Evolutionary conservation across 2,113 vertebrate genomes (phyloP).

Genomic region (Peucedramus taeniatus): DNA sequence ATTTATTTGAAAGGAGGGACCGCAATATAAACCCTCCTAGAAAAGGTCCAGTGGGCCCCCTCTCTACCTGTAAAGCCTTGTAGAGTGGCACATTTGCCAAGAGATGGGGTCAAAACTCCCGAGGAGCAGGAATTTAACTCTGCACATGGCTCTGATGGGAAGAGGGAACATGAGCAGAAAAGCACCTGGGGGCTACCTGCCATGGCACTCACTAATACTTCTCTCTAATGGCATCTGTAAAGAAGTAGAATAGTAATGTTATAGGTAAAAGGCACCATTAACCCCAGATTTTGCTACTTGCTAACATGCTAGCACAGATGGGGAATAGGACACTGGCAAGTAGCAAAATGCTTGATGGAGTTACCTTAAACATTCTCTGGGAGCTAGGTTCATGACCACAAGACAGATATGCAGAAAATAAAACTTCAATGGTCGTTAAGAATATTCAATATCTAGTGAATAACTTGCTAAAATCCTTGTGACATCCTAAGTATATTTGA

Average conservation of each 20-base stretch:
- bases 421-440: not conserved
- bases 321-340: too few species aligned
- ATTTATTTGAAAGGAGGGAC: not conserved
- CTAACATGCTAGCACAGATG: too few species aligned
- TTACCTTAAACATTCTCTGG: not conserved
- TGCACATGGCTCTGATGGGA: not conserved
- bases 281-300: not conserved
- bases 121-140: not conserved
- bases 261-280: not conserved
- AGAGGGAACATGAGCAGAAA: not conserved
- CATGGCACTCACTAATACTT: not conserved
- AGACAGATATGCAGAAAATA: not conserved
- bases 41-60: not conserved
- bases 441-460: not conserved
- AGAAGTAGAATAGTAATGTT: not conserved
- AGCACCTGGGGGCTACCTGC: rapidly evolving
- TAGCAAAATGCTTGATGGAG: not conserved
- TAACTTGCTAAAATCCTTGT: not conserved
- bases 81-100: not conserved
- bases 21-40: not conserved
- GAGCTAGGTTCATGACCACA: not conserved
- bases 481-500: not conserved
- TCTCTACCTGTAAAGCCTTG: not conserved
- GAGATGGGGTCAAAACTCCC: not conserved
- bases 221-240: not conserved